Base-by-base conservation (phyloP, 2,888 invertebrate genomes). In the Athripsodes cinereus region DNA sequence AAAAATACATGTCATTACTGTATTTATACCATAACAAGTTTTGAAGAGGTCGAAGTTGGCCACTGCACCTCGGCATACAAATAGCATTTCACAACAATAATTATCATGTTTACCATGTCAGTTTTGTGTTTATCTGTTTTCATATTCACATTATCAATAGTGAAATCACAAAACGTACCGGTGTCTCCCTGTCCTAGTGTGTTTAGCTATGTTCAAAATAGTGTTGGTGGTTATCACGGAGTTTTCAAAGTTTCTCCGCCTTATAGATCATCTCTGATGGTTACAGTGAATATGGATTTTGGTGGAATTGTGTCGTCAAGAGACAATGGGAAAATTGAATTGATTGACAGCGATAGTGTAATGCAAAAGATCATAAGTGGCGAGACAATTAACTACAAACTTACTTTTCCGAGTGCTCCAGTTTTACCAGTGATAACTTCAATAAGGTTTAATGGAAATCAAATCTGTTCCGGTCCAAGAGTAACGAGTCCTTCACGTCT, bases 391-490 rank as follows among this genome's bases (percentile, higher is more conserved):
- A 57, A 62, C 18, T 74, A 73, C 64, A 68, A 65, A 52, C 56
- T 74, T 11, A 64, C 65, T 59, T 74, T 74, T 62, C 74, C 74
- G 10, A 65, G 69, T 22, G 69, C 70, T 1, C 53, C 55, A 46
- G 51, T 59, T 44, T 19, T 63, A 22, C 74, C 74, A 1, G 69
- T 65, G 68, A 65, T 74, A 2, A 72, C 71, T 1, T 68, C 67
- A 65, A 72, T 74, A 51, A 55, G 64, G 1, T 65, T 73, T 8
- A 74, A 74, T 60, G 71, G 69, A 2, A 64, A 68, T 26, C 57
- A 67, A 34, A 65, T 73, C 18, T 74, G 74, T 63, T 62, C 64
- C 8, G 73, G 72, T 50, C 68, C 70, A 40, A 66, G 68, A 49
- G 70, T 66, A 8, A 5, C 3, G 13, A 5, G 8, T 8, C 16